A percentile compares a stretch with the other conserved stretches of the same genome.
Conservation (phyloP, 92 coral and sea anemone genomes). For the Desmophyllum pertusum region DNA sequence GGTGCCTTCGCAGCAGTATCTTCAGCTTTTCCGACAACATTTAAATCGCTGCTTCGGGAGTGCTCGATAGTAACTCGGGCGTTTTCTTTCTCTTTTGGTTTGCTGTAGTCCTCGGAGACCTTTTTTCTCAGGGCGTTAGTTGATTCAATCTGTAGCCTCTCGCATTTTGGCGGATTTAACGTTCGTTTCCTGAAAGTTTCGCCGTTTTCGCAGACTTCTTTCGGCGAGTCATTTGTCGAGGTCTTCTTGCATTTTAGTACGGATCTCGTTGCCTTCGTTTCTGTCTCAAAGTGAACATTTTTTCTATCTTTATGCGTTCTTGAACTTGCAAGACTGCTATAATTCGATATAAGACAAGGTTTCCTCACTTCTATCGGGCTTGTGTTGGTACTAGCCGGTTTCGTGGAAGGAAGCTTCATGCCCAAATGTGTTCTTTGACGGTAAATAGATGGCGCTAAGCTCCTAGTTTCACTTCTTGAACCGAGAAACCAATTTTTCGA, state of each 20-base stretch:
- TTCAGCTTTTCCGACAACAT: background rate
- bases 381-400: background rate
- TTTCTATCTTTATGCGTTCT: background rate
- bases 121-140: background rate
- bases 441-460: background rate
- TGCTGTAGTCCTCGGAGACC: background rate
- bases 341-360: background rate
- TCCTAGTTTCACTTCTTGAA: background rate
- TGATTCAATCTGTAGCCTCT: background rate
- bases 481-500: background rate
- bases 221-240: background rate
- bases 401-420: background rate
- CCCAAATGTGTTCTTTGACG: conserved; percentile 20
- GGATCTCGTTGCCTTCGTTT: background rate
- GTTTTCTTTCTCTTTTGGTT: background rate
- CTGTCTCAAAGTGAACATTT: background rate
- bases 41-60: background rate
- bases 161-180: background rate
- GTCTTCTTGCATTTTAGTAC: background rate
- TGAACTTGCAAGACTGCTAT: background rate
- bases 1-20: background rate
- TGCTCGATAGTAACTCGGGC: background rate
- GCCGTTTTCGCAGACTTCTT: background rate
- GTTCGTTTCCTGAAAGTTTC: background rate
- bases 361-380: background rate